phyloP scores from a whole-genome alignment of 2,888 invertebrate species.

The Agrochola circellaris region DNA sequence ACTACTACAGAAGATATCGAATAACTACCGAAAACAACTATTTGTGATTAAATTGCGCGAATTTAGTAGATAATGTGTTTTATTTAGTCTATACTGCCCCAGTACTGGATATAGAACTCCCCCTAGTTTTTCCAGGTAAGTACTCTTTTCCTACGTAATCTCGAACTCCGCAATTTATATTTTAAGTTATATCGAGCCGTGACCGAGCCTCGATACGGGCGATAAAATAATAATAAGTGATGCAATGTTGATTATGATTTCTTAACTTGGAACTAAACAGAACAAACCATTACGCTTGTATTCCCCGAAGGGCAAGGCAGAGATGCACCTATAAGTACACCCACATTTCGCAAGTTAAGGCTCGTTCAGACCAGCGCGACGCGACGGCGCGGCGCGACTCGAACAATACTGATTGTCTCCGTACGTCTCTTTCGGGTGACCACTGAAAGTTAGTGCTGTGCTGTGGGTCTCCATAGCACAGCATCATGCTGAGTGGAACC shows the following conservation, averaged over 20 bases:
- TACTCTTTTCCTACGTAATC: neutral
- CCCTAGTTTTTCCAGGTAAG: no score
- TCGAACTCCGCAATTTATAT: neutral
- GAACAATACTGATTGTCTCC: no score
- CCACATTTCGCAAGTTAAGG: neutral
- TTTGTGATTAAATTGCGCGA: slow-evolving; percentile 19
- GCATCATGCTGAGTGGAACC: no score
- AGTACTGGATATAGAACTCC: no score
- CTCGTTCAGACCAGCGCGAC: no score
- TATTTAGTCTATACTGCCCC: neutral
- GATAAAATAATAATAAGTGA: neutral
- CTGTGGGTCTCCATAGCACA: no score
- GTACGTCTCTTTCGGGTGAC: no score
- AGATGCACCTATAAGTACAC: neutral
- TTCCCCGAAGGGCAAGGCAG: neutral
- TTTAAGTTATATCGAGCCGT: neutral
- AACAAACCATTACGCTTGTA: neutral
- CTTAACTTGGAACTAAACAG: neutral
- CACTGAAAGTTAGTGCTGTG: no score
- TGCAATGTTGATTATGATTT: neutral
- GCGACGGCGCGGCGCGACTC: no score
- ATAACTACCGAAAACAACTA: neutral
- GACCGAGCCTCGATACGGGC: neutral
- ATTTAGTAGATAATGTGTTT: neutral
- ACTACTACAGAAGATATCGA: neutral